A percentile compares a stretch with the other conserved stretches of the same genome.
Evolutionary conservation across 1,140 invertebrate species (phyloP).

Genomic region (Triops cancriformis): DNA sequence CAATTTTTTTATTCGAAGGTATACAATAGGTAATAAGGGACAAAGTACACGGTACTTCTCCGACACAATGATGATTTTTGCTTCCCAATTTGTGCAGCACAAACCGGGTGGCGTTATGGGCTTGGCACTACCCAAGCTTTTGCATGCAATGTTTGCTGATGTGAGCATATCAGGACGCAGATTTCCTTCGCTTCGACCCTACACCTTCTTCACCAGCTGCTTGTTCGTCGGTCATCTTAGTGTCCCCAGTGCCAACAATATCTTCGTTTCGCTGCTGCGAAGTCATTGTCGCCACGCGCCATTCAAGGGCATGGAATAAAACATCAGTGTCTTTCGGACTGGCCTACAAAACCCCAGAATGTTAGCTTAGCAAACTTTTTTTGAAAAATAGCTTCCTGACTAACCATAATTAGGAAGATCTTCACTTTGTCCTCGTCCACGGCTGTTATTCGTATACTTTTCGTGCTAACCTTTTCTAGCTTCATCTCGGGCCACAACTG

Average conservation of each 20-base stretch:
- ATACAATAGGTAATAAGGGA: neutral
- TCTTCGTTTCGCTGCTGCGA: constrained; percentile 26
- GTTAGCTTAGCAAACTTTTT: neutral
- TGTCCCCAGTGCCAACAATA: neutral
- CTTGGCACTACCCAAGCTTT: neutral
- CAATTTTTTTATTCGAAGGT: constrained; percentile 6
- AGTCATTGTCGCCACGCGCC: constrained; percentile 45
- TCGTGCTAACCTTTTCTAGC: constrained; percentile 71
- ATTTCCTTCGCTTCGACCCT: neutral
- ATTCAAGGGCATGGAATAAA: constrained; percentile 58
- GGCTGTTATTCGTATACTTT: constrained; percentile 79
- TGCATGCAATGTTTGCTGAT: neutral
- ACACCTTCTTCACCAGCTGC: neutral
- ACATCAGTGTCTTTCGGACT: constrained; percentile 67
- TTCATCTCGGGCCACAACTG: constrained; percentile 85
- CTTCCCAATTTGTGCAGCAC: neutral
- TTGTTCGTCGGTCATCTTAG: neutral
- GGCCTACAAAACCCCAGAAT: constrained; percentile 45
- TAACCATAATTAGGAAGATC: constrained; percentile 73
- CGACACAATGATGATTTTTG: neutral
- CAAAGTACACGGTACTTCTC: constrained; percentile 4
- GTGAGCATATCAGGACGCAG: neutral
- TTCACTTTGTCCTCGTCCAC: constrained; percentile 74
- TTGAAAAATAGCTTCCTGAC: no score
- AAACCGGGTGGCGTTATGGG: neutral